A percentile compares a stretch with the other conserved stretches of the same genome.
Conservation (phyloP, 2,888 invertebrate species). For the Nematopogon swammerdamellus region DNA sequence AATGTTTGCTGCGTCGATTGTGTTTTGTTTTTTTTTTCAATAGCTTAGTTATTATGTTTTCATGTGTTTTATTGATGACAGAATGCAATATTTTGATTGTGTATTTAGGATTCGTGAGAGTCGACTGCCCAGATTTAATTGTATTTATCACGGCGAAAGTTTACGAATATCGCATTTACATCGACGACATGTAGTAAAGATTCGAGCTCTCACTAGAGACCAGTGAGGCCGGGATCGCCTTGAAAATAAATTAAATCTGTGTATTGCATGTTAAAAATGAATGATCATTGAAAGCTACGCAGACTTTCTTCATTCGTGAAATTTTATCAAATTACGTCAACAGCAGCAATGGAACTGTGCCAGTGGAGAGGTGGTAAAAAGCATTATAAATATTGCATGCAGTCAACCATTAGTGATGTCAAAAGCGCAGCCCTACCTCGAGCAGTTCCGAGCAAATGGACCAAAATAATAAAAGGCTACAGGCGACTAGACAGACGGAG, state of each 20-base stretch:
- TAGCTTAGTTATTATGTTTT: neutral
- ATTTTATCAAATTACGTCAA: neutral
- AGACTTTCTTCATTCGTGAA: constrained; percentile 1
- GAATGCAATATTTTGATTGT: constrained; percentile 52
- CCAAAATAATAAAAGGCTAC: constrained; percentile 7
- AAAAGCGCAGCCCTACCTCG: constrained; percentile 11
- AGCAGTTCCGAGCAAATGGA: constrained; percentile 38
- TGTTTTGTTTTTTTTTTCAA: no score
- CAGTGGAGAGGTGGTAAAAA: constrained; percentile 25
- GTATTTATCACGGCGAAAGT: no score
- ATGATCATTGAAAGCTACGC: constrained; percentile 16
- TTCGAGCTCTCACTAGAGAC: no score
- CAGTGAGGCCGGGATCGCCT: no score
- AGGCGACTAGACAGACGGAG: no score
- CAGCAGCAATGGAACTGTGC: constrained; percentile 34
- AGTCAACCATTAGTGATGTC: constrained; percentile 27
- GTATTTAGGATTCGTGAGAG: constrained; percentile 18
- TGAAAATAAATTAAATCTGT: constrained; percentile 6
- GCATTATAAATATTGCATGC: constrained; percentile 55
- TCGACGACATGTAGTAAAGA: no score
- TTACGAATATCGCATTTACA: no score
- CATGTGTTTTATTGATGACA: constrained; percentile 21
- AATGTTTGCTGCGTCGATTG: neutral
- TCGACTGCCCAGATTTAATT: constrained; percentile 22
- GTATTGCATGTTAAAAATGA: constrained; percentile 4